Evolutionary conservation across 2,888 invertebrate species (phyloP), one percentile per base, ranked within the genome.

Genomic region (Microdon myrmicae): DNA sequence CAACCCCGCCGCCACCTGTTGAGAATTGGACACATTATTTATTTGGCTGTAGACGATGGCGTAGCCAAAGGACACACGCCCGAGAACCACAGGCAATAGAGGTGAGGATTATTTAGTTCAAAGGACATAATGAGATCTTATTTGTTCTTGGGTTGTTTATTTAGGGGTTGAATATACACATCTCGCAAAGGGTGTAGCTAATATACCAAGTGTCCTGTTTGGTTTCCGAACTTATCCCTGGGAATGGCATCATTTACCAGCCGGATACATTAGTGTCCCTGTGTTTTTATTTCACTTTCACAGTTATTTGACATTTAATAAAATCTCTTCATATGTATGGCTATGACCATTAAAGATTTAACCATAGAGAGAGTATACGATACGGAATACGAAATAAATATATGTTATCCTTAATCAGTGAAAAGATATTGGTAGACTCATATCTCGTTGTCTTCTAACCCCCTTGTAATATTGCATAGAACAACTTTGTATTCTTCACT

Each of bases 21-120:
- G 64, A 43, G 64, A 64, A 47, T 53, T 43, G 45, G 34, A 51
- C 45, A 53, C 64, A 64, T 51, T 64, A 64, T 47, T 58, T 64
- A 64, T 58, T 64, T 51, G 26, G 47, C 29, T 23, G 51, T 38
- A 23, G 64, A 53, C 64, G 47, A 38, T n/a, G n/a, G n/a, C n/a
- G n/a, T n/a, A n/a, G n/a, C n/a, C n/a, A n/a, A n/a, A n/a, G n/a
- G n/a, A n/a, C n/a, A n/a, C n/a, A n/a, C n/a, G n/a, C n/a, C n/a
- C n/a, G n/a, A n/a, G n/a, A n/a, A n/a, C n/a, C n/a, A n/a, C n/a
- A n/a, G n/a, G n/a, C n/a, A n/a, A n/a, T n/a, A n/a, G n/a, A n/a
- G n/a, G n/a, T n/a, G 41, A 26, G 64, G 58, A 58, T 58, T 64
- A 51, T 53, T 64, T 53, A 58, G 64, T 58, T 64, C 58, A 64